Conservation (phyloP, 1,140 invertebrate species). For the Patella vulgata region DNA sequence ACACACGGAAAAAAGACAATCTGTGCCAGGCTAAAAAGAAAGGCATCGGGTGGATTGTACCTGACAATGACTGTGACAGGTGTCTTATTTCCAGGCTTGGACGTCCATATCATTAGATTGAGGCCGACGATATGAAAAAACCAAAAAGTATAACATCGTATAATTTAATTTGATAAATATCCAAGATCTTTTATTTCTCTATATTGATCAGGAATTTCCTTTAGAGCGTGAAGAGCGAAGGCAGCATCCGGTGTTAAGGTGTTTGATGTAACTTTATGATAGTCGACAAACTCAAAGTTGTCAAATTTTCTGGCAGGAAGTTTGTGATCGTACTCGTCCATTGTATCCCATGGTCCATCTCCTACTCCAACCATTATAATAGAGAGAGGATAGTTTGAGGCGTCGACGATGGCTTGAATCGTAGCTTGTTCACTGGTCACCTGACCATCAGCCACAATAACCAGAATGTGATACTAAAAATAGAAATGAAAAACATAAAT, state of each 20-base stretch:
- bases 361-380: conserved; percentile 71
- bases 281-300: conserved; percentile 71
- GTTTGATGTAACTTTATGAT: conserved; percentile 57
- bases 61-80: too few relatives aligned
- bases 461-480: conserved; percentile 68
- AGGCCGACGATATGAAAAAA: too few relatives aligned
- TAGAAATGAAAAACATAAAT: conserved; percentile 1
- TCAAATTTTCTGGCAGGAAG: conserved; percentile 69
- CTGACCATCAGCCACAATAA: conserved; percentile 70
- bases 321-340: conserved; percentile 70
- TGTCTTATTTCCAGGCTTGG: too few relatives aligned
- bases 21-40: too few relatives aligned
- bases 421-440: conserved; percentile 68
- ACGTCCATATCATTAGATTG: too few relatives aligned
- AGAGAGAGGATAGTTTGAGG: conserved; percentile 69
- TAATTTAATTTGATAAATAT: too few relatives aligned
- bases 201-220: conserved; percentile 70
- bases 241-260: conserved; percentile 63
- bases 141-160: too few relatives aligned
- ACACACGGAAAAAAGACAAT: too few relatives aligned
- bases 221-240: conserved; percentile 68
- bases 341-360: conserved; percentile 70
- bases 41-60: too few relatives aligned
- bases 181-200: conserved; percentile 65
- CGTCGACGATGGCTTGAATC: conserved; percentile 68